phyloP scores from a whole-genome alignment of 2,113 vertebrate genomes.

The Numenius arquata region DNA sequence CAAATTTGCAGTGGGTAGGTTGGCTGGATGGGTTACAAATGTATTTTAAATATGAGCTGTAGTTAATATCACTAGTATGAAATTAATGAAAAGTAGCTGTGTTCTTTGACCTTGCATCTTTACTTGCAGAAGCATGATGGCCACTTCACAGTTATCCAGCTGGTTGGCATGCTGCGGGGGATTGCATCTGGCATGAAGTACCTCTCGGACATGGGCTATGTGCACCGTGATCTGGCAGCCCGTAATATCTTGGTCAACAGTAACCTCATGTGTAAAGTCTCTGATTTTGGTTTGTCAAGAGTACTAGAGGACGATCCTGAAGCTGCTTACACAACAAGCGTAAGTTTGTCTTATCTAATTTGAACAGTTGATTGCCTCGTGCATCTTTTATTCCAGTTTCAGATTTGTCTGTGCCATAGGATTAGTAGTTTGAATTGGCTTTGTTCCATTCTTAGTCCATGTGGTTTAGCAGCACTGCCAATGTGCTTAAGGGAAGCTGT shows the following conservation, averaged over 20 bases:
- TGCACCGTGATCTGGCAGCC: constrained; percentile 83
- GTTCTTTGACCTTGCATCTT: neutral
- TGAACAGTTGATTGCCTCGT: neutral
- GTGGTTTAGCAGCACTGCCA: neutral
- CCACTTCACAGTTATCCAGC: constrained; percentile 95
- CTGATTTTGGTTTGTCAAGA: constrained; percentile 80
- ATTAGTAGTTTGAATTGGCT: neutral
- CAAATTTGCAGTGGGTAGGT: neutral
- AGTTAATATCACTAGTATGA: neutral
- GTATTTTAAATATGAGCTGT: neutral
- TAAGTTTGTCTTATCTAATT: constrained; percentile 65
- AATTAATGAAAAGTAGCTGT: neutral
- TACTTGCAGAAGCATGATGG: constrained; percentile 89
- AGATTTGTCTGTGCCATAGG: neutral
- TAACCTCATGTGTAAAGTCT: constrained; percentile 84
- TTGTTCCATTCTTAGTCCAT: neutral
- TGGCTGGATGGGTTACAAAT: neutral
- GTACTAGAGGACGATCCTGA: constrained; percentile 85
- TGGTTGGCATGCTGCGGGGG: constrained; percentile 94
- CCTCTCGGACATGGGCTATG: constrained; percentile 84
- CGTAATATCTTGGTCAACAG: constrained; percentile 84
- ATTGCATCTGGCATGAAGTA: constrained; percentile 89
- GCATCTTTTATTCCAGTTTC: neutral
- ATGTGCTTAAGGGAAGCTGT: neutral
- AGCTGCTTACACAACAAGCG: constrained; percentile 82